Evolutionary conservation across 2,888 invertebrate species (phyloP).

Genomic region (Diploptera punctata): DNA sequence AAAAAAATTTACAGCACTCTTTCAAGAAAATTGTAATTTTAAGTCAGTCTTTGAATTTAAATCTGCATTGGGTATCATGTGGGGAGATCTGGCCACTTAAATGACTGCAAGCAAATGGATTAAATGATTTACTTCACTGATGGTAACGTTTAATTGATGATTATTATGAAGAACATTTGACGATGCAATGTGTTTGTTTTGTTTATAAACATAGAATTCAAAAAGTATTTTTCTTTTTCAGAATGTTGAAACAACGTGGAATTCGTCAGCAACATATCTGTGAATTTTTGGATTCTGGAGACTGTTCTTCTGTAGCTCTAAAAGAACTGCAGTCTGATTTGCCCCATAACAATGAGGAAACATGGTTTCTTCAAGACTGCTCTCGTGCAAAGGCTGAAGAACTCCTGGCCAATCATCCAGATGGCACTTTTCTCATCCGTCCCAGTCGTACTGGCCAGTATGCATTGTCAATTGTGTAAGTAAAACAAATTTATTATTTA

Average conservation of each 20-base stretch:
- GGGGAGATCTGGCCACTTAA: too few species aligned
- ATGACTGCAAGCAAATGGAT: too few species aligned
- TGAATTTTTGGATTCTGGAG: not conserved
- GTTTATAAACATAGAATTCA: too few species aligned
- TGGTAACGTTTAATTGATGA: too few species aligned
- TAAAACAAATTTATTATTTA: too few species aligned
- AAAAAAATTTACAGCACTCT: too few species aligned
- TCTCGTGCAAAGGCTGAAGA: slow-evolving; percentile 3
- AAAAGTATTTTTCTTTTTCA: not conserved
- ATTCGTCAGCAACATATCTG: not conserved
- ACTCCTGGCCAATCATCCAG: not conserved
- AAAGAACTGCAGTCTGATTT: not conserved
- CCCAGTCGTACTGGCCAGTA: slow-evolving; percentile 20
- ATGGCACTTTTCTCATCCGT: slow-evolving; percentile 23
- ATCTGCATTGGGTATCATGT: too few species aligned
- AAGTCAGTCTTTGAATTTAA: too few species aligned
- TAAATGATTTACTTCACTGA: too few species aligned
- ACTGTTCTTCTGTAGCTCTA: not conserved
- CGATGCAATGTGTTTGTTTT: too few species aligned
- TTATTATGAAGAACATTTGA: too few species aligned
- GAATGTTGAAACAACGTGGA: slow-evolving; percentile 10
- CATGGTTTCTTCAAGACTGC: slow-evolving; percentile 10
- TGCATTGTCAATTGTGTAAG: slow-evolving; percentile 24
- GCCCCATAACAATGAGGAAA: slow-evolving; percentile 7
- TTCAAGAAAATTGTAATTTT: too few species aligned